These are phyloP conservation scores for Gryon sp. DNA, from an alignment of 1,140 invertebrate species.

Conservation along the genomic window DNA sequence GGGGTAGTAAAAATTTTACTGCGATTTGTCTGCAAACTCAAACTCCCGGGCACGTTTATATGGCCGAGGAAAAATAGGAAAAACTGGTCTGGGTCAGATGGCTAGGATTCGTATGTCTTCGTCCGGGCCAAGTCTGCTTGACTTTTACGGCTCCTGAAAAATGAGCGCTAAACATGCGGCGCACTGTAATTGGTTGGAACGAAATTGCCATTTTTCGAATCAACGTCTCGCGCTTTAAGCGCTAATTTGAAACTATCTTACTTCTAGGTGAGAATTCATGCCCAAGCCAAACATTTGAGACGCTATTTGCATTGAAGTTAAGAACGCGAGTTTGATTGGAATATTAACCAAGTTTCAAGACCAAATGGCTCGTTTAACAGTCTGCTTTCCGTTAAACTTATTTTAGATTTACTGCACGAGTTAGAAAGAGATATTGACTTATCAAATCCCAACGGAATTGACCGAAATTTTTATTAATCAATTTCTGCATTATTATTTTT, in stretches of 20 bases:
- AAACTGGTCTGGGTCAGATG: conserved; percentile 76
- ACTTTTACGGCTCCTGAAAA: conserved; percentile 29
- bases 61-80: conserved; percentile 74
- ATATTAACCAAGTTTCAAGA: conserved; percentile 37
- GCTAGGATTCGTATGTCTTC: conserved; percentile 35
- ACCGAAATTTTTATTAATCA: too few relatives aligned
- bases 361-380: conserved; percentile 31
- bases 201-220: conserved; percentile 43
- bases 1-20: conserved; percentile 80
- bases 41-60: conserved; percentile 71
- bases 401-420: conserved; percentile 13
- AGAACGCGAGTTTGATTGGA: conserved; percentile 33
- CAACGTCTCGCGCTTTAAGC: conserved; percentile 21
- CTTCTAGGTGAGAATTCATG: conserved; percentile 17
- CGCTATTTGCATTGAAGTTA: conserved; percentile 43
- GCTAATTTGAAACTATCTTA: neutral
- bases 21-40: conserved; percentile 79
- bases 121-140: conserved; percentile 26
- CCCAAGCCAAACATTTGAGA: neutral
- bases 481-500: too few relatives aligned
- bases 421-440: conserved; percentile 20
- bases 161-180: conserved; percentile 12
- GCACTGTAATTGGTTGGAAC: conserved; percentile 38
- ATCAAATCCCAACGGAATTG: neutral
- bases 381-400: neutral